Evolutionary conservation across 2,888 invertebrate genomes (phyloP).

Genomic region (Dendrolimus pini): DNA sequence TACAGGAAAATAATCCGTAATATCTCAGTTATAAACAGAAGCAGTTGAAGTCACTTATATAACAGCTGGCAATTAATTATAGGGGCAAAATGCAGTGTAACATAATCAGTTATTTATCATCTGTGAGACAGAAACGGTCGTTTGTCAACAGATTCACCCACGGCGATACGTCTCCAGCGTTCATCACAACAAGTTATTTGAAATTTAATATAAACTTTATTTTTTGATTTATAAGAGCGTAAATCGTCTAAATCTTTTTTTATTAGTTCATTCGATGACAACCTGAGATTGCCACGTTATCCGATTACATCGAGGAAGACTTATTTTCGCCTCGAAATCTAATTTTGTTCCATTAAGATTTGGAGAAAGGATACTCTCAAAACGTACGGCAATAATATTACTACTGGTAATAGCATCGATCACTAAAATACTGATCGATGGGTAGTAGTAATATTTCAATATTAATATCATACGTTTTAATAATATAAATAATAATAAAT

Average conservation of each 20-base stretch:
- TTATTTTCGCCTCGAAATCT: slow-evolving; percentile 51
- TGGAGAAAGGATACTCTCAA: background rate
- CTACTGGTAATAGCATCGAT: too few species aligned
- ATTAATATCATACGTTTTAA: too few species aligned
- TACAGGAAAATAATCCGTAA: too few species aligned
- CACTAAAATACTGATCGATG: too few species aligned
- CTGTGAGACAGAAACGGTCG: slow-evolving; percentile 62
- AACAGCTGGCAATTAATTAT: slow-evolving; percentile 68
- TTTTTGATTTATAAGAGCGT: slow-evolving; percentile 29
- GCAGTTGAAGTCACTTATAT: slow-evolving; percentile 37
- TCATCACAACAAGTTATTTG: slow-evolving; percentile 42
- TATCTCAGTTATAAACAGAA: background rate
- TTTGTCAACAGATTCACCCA: slow-evolving; percentile 73
- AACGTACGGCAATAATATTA: background rate
- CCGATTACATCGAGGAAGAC: slow-evolving; percentile 57
- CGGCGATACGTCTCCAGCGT: slow-evolving; percentile 53
- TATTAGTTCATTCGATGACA: slow-evolving; percentile 62
- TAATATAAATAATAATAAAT: too few species aligned
- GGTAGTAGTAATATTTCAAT: too few species aligned
- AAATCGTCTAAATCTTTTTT: slow-evolving; percentile 32
- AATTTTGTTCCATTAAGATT: slow-evolving; percentile 9
- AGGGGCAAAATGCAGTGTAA: slow-evolving; percentile 68
- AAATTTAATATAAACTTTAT: slow-evolving; percentile 42
- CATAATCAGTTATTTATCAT: slow-evolving; percentile 75
- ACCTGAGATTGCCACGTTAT: slow-evolving; percentile 58